These are phyloP conservation scores for Felis catus DNA, from an alignment of 2,113 vertebrate genomes.

Conservation along the genomic window F.catus_Fca126_mat1.0 CM031419.1:118752501-118753000, in stretches of 20 bases:
- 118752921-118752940: neutral
- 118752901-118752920: neutral
- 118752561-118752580: fast-evolving
- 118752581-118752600: neutral
- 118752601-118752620: neutral
- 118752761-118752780: neutral
- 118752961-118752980: neutral
- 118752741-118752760: neutral
- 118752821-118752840: neutral
- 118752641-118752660: neutral
- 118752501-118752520: neutral
- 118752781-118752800: neutral
- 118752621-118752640: neutral
- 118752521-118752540: neutral
- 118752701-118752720: neutral
- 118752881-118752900: neutral
- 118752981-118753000: neutral
- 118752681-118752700: neutral
- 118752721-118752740: neutral
- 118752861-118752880: neutral
- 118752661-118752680: neutral
- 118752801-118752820: neutral
- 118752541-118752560: neutral
- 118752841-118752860: neutral
- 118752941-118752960: neutral